These are phyloP conservation scores for Sebastes minor DNA, from an alignment of 2,797 vertebrate genomes.

Conservation along the genomic window DNA sequence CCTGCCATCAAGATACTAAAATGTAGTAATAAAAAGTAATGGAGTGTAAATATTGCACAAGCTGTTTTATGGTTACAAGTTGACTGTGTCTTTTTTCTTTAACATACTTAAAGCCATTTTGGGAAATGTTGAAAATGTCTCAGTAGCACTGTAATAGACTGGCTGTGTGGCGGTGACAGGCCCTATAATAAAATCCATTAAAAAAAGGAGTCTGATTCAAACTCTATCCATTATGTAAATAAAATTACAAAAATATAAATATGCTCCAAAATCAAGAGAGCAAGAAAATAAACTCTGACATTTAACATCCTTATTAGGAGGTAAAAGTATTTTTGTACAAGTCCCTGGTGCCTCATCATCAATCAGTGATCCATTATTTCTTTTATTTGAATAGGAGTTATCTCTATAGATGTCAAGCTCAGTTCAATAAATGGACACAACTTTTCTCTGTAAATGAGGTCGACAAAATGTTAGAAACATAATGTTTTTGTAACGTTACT, in stretches of 20 bases:
- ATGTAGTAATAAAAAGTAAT: background rate
- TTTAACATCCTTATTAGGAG: constrained; percentile 55
- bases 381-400: constrained; percentile 41
- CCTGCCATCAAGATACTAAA: background rate
- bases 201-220: background rate
- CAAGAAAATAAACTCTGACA: constrained; percentile 72
- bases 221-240: constrained; percentile 31
- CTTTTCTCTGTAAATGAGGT: background rate
- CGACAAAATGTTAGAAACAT: background rate
- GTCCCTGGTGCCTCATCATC: constrained; percentile 42
- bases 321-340: constrained; percentile 57
- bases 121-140: background rate
- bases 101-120: too few relatives aligned
- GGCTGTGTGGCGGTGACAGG: background rate
- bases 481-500: too few relatives aligned
- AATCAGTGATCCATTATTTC: constrained; percentile 27
- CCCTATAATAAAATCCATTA: background rate
- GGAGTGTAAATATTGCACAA: background rate
- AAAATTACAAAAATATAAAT: constrained; percentile 28
- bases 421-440: background rate
- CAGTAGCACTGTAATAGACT: background rate
- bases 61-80: background rate
- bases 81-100: background rate
- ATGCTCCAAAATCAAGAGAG: constrained; percentile 38
- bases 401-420: background rate